Evolutionary conservation across 1,140 invertebrate species (phyloP).

Genomic region (Cotesia vestalis): DNA sequence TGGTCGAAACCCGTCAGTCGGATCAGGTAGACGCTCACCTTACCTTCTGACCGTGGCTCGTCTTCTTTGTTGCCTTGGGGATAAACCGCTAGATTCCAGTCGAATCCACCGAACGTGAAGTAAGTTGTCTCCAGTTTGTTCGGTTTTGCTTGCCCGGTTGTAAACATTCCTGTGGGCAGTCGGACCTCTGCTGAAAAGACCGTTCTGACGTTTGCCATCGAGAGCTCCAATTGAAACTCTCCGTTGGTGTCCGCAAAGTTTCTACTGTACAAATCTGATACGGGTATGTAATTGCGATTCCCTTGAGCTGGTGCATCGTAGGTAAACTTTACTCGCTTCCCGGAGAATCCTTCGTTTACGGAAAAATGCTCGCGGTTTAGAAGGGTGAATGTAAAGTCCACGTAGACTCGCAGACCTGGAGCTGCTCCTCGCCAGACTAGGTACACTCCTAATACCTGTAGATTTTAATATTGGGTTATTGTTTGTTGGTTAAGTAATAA

Average conservation of each 20-base stretch:
- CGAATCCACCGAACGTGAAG: slow-evolving; percentile 82
- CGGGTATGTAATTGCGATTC: slow-evolving; percentile 81
- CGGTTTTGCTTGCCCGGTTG: slow-evolving; percentile 57
- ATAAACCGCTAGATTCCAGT: slow-evolving; percentile 83
- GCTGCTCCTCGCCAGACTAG: slow-evolving; percentile 81
- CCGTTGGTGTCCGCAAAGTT: slow-evolving; percentile 85
- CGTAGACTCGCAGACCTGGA: slow-evolving; percentile 78
- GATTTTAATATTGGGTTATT: no score
- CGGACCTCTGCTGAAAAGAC: slow-evolving; percentile 76
- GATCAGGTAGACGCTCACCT: slow-evolving; percentile 73
- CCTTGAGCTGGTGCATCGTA: slow-evolving; percentile 80
- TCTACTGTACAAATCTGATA: slow-evolving; percentile 78
- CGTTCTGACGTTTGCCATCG: slow-evolving; percentile 80
- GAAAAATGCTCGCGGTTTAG: slow-evolving; percentile 88
- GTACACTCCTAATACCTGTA: slow-evolving; percentile 78
- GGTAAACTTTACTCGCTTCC: slow-evolving; percentile 82
- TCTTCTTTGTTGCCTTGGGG: slow-evolving; percentile 71
- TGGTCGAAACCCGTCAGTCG: slow-evolving; percentile 85
- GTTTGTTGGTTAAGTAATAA: no score
- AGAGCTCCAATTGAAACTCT: slow-evolving; percentile 84
- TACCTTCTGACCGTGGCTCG: slow-evolving; percentile 61
- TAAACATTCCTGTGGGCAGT: slow-evolving; percentile 59
- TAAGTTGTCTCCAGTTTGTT: slow-evolving; percentile 75
- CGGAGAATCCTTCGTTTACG: slow-evolving; percentile 83
- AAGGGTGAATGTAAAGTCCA: slow-evolving; percentile 86